Evolutionary conservation across 1,140 invertebrate genomes (phyloP).

Genomic region (Lasaia peninsularis): DNA sequence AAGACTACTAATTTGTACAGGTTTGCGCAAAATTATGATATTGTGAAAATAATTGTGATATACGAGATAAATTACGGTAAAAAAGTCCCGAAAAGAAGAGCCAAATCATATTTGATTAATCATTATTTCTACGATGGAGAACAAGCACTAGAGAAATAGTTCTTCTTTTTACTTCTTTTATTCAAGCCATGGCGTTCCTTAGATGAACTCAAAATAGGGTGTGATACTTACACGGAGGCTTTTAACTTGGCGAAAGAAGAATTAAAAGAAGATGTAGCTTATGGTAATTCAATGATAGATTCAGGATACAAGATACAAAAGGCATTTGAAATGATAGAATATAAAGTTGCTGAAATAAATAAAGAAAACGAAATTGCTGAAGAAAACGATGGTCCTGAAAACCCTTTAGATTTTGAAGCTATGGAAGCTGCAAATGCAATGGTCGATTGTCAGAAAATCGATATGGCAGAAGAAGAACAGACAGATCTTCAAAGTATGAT

Average conservation of each 20-base stretch:
- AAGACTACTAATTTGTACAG: conserved; percentile 13
- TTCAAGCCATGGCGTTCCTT: conserved; percentile 26
- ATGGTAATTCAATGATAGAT: conserved; percentile 15
- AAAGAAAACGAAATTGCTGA: conserved; percentile 17
- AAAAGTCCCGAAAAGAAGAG: conserved; percentile 14
- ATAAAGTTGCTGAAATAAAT: conserved; percentile 17
- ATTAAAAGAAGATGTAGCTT: conserved; percentile 20
- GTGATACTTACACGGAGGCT: conserved; percentile 27
- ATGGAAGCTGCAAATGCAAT: conserved; percentile 15
- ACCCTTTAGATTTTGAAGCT: conserved; percentile 18
- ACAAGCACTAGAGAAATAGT: conserved; percentile 28
- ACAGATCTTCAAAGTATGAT: conserved; percentile 22
- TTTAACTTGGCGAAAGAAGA: conserved; percentile 27
- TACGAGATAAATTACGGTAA: conserved; percentile 11
- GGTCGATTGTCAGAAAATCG: conserved; percentile 15
- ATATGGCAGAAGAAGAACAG: conserved; percentile 14
- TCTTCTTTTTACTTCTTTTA: conserved; percentile 24
- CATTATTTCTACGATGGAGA: conserved; percentile 26
- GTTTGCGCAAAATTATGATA: conserved; percentile 17
- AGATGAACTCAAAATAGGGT: conserved; percentile 22
- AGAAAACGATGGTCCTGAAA: conserved; percentile 15
- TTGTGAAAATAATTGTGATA: conserved; percentile 19
- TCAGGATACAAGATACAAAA: conserved; percentile 15
- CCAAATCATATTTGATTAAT: conserved; percentile 17
- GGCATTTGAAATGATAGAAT: conserved; percentile 16